Percentiles rank a stretch among this genome's conserved stretches.
These are phyloP conservation scores for Nasonia giraulti DNA, from an alignment of 1,140 invertebrate genomes.

Conservation along the genomic window DNA sequence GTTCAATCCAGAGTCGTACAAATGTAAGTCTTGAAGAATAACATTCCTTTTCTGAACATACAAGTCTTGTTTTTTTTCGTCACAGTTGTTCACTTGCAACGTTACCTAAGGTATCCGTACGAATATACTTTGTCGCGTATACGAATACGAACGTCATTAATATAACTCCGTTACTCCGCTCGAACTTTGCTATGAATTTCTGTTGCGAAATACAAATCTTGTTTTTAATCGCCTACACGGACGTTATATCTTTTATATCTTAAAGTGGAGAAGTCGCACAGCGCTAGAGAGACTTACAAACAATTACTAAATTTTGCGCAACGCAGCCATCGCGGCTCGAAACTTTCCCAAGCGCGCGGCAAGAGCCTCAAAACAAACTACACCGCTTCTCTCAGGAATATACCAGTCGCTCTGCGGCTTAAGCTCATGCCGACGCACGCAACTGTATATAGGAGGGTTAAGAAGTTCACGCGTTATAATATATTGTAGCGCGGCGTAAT, in stretches of 20 bases:
- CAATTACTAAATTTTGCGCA: neutral
- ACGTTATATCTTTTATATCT: too few relatives aligned
- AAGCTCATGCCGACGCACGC: neutral
- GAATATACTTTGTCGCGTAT: too few relatives aligned
- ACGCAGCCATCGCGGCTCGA: neutral
- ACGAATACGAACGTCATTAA: too few relatives aligned
- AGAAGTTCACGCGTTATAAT: neutral
- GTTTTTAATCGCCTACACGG: too few relatives aligned
- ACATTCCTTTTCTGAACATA: neutral
- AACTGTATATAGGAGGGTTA: too few relatives aligned
- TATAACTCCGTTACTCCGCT: too few relatives aligned
- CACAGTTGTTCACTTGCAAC: too few relatives aligned
- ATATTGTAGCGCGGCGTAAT: neutral
- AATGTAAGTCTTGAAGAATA: conserved; percentile 12
- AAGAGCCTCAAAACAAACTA: too few relatives aligned
- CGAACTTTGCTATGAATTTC: too few relatives aligned
- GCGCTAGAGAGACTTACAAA: neutral
- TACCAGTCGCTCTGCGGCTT: neutral
- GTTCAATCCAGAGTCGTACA: neutral
- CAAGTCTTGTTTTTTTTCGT: neutral
- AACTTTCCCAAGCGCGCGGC: neutral
- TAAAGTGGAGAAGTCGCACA: too few relatives aligned
- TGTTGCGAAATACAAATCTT: too few relatives aligned
- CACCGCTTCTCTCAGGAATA: neutral
- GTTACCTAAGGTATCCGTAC: too few relatives aligned